Conservation (phyloP, 2,113 vertebrate species). For the Apteryx mantelli region DNA sequence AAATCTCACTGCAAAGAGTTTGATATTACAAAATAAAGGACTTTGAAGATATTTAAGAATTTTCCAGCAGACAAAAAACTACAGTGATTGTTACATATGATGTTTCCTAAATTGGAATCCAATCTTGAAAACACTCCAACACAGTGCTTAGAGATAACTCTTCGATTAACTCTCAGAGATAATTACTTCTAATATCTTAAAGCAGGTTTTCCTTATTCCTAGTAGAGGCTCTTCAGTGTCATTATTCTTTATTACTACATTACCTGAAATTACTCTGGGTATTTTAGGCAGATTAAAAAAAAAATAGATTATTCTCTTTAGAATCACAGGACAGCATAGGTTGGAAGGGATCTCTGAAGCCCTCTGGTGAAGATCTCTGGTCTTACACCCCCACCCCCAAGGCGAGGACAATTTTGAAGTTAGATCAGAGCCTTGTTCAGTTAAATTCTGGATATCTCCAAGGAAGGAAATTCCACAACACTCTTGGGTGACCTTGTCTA, state of each 20-base stretch:
- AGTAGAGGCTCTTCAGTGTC: neutral
- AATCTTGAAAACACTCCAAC: neutral
- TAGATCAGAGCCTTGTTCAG: neutral
- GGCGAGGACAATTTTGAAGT: neutral
- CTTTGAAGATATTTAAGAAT: neutral
- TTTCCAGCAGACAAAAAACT: neutral
- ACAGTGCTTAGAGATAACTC: neutral
- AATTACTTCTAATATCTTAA: neutral
- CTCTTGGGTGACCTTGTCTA: neutral
- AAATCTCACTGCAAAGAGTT: neutral
- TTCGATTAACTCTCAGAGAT: neutral
- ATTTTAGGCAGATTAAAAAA: neutral
- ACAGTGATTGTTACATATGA: neutral
- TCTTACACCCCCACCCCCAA: neutral
- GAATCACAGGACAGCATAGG: neutral
- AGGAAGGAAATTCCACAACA: neutral
- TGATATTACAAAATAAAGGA: neutral
- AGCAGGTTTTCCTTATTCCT: neutral
- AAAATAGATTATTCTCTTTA: neutral
- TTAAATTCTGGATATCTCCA: neutral
- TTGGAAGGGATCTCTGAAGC: neutral
- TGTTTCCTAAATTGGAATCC: neutral
- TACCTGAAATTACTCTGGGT: neutral
- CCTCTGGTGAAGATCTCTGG: neutral
- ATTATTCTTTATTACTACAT: neutral